Percentiles rank a stretch among this genome's conserved stretches.
These are phyloP conservation scores for Achroia grisella DNA, from an alignment of 1,140 invertebrate genomes.

Conservation along the genomic window DNA sequence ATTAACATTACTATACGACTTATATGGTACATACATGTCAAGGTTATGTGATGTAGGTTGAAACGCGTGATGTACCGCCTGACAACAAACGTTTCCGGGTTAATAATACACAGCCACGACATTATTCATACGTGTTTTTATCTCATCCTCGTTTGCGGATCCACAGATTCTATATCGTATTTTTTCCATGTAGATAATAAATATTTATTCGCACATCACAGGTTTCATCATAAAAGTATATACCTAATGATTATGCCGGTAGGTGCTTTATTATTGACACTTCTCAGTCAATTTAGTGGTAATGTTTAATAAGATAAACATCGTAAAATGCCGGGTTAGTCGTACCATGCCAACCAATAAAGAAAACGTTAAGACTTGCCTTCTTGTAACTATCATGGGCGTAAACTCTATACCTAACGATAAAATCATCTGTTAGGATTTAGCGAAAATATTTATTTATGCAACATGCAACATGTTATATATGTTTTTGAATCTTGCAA, in stretches of 20 bases:
- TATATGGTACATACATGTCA: slow-evolving; percentile 43
- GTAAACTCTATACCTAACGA: no score
- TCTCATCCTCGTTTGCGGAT: slow-evolving; percentile 8
- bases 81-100: slow-evolving; percentile 49
- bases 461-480: no score
- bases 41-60: slow-evolving; percentile 22
- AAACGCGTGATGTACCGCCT: slow-evolving; percentile 23
- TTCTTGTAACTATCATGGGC: no score
- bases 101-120: slow-evolving; percentile 2
- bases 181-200: slow-evolving; percentile 1
- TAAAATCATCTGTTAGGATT: no score
- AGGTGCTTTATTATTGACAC: no score
- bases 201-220: slow-evolving; percentile 6
- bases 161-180: slow-evolving; percentile 1
- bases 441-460: no score
- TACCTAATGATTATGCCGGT: no score
- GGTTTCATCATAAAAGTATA: background rate
- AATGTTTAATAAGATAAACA: background rate
- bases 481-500: no score
- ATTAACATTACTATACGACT: slow-evolving; percentile 15
- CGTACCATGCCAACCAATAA: background rate
- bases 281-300: no score
- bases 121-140: slow-evolving; percentile 14
- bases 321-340: background rate
- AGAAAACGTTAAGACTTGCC: background rate